These are phyloP conservation scores for Chlorocebus sabaeus DNA, from an alignment of 2,113 vertebrate genomes.

Conservation along the genomic window DNA sequence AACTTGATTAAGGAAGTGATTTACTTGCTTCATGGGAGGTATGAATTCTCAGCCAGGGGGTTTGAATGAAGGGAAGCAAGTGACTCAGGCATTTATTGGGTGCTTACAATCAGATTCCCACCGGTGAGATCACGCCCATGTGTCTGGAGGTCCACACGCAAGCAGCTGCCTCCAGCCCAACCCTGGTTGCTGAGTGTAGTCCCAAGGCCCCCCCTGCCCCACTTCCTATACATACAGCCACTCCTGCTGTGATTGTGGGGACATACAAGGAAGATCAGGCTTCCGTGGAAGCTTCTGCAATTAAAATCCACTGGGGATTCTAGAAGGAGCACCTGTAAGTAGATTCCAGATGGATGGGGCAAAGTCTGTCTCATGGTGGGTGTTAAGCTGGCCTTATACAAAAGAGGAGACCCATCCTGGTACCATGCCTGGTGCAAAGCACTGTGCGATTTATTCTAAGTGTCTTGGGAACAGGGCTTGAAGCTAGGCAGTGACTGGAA, in stretches of 20 bases:
- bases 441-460: neutral
- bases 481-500: neutral
- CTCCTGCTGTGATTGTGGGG: neutral
- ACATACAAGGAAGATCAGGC: accelerated
- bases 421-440: neutral
- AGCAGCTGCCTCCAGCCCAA: slow-evolving; percentile 52
- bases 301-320: slow-evolving; percentile 49
- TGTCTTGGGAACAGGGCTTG: neutral
- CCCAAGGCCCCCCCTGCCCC: neutral
- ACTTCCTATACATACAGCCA: accelerated
- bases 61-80: neutral
- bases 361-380: neutral
- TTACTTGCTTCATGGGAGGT: neutral
- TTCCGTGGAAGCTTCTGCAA: neutral
- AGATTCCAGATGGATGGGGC: neutral
- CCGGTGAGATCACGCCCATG: accelerated
- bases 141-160: slow-evolving; percentile 75
- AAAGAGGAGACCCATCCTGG: slow-evolving; percentile 40
- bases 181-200: slow-evolving; percentile 80
- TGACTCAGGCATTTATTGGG: neutral
- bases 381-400: slow-evolving; percentile 45
- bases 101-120: neutral
- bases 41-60: neutral
- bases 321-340: neutral
- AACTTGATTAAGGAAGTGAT: neutral